Percentiles rank a stretch among this genome's conserved stretches.
phyloP scores from a whole-genome alignment of 2,113 vertebrate species.

The Tapirus terrestris region DNA sequence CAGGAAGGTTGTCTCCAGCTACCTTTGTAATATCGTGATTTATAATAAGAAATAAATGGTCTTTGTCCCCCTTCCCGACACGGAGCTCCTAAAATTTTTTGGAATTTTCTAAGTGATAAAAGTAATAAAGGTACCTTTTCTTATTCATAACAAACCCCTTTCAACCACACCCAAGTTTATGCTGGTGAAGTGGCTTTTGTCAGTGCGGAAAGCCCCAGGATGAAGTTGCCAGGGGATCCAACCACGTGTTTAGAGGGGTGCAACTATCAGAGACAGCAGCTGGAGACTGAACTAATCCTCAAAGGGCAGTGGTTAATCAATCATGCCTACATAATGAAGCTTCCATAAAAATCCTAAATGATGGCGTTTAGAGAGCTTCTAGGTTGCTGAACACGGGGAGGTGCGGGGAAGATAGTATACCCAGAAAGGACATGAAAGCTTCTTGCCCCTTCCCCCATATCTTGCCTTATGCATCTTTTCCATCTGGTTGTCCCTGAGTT shows the following conservation, averaged over 20 bases:
- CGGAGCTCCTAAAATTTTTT: not conserved
- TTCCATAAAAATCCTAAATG: not conserved
- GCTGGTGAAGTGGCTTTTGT: not conserved
- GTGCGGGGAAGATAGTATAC: not conserved
- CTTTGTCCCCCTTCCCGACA: not conserved
- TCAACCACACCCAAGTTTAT: not conserved
- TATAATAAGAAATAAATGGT: not conserved
- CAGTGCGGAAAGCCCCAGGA: not conserved
- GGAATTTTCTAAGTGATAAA: not conserved
- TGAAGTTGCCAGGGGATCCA: not conserved
- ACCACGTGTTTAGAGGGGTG: not conserved
- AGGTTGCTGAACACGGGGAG: not conserved
- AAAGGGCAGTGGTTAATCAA: not conserved
- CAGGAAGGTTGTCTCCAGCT: not conserved
- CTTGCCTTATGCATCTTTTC: not conserved
- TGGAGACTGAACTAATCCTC: not conserved
- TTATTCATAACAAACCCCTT: not conserved
- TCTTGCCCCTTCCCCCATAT: not conserved
- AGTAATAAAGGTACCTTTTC: not conserved
- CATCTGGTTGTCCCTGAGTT: not conserved
- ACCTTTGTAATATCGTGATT: not conserved
- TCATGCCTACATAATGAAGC: accelerated
- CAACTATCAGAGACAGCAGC: not conserved
- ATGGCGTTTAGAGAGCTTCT: not conserved
- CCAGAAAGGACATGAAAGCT: not conserved